A percentile compares a stretch with the other conserved stretches of the same genome.
These are phyloP conservation scores for Penaeus indicus DNA, from an alignment of 1,140 invertebrate genomes.

Conservation along the genomic window DNA sequence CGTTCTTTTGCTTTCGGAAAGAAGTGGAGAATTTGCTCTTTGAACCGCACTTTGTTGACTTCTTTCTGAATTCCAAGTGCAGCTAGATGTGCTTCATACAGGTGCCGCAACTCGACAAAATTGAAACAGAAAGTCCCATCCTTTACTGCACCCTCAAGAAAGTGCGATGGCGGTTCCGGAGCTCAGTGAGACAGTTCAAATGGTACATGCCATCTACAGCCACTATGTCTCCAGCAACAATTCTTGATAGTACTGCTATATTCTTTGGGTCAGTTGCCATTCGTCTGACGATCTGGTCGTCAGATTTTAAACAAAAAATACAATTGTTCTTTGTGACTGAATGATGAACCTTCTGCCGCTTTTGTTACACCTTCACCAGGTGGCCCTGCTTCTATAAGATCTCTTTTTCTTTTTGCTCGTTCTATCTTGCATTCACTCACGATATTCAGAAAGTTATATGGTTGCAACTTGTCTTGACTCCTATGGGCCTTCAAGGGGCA, in stretches of 20 bases:
- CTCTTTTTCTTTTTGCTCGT: conserved; percentile 35
- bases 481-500: background rate
- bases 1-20: conserved; percentile 27
- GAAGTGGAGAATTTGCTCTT: conserved; percentile 26
- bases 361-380: background rate
- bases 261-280: background rate
- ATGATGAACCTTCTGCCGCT: background rate
- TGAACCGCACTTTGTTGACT: conserved; percentile 41
- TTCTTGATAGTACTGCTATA: background rate
- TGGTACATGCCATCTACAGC: background rate
- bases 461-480: no score
- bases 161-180: conserved; percentile 18
- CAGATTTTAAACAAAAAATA: conserved; percentile 24
- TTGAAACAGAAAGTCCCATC: background rate
- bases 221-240: background rate
- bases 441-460: no score
- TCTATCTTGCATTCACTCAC: background rate
- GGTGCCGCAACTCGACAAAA: background rate
- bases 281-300: background rate
- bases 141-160: background rate
- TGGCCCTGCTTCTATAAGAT: background rate
- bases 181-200: background rate
- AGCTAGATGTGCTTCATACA: conserved; percentile 4
- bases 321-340: conserved; percentile 8
- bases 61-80: conserved; percentile 5